Base-by-base conservation (phyloP, 2,797 vertebrate genomes). In the Acanthurus tractus region DNA sequence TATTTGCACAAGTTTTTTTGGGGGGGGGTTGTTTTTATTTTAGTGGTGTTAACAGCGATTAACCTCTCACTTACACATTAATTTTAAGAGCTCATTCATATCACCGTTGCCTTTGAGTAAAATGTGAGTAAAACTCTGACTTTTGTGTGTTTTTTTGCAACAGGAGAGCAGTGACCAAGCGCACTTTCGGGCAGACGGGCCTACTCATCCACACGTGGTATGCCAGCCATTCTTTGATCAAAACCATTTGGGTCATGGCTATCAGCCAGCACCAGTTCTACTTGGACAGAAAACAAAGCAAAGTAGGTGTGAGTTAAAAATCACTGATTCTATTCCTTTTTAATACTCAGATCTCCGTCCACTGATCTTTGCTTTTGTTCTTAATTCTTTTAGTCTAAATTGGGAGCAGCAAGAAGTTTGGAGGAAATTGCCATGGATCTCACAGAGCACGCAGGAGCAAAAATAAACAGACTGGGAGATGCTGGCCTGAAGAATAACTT, bases 211-310 rank as follows among this genome's bases (percentile, higher is more conserved):
- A 99, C 84, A 99, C 98, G 0, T 99, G 98, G 98, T 99, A 99
- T 67, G 98, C 98, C 59, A 97, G 96, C 83, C 96, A 98, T 23
- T 97, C 98, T 14, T 88, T 99, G 80, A 99, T 99, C 93, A 99
- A 99, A 92, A 99, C 97, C 90, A 99, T 99, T 55, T 99, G 98
- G 98, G 96, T 96, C 82, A 99, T 99, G 98, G 98, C 98, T 72
- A 99, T 99, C 81, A 99, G 97, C 90, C 98, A 99, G 80, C 98
- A 99, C 67, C 98, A 99, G 91, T 99, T 99, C 95, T 99, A 99
- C 88, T 92, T 99, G 95, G 98, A 99, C 95, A 96, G 98, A 86
- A 99, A 99, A 84, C 98, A 99, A 89, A 99, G 96, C 92, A 99
- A 98, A 96, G 98, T 99, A 90, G 97, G 97, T 70, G 38, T 46